Evolutionary conservation across 2,797 vertebrate genomes (phyloP).

Genomic region (Peromyscus melanophrys): DNA sequence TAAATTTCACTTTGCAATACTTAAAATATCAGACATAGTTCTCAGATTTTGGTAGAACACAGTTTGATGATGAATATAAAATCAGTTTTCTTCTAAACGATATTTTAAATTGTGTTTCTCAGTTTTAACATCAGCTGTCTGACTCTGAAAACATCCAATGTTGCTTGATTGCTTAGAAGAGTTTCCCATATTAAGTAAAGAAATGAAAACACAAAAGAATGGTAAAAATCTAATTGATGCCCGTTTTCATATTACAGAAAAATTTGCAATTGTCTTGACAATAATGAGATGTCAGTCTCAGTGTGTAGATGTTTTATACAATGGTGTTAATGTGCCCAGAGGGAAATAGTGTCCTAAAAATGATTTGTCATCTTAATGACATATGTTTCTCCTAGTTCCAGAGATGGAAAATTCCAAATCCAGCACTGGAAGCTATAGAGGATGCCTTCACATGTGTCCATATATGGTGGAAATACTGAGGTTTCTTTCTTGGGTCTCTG

Average conservation of each 20-base stretch:
- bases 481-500: background rate
- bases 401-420: background rate
- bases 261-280: slow-evolving; percentile 64
- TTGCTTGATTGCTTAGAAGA: slow-evolving; percentile 38
- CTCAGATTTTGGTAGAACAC: slow-evolving; percentile 20
- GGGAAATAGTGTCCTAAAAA: slow-evolving; percentile 33
- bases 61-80: slow-evolving; percentile 61
- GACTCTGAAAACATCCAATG: background rate
- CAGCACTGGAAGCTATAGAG: background rate
- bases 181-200: slow-evolving; percentile 48
- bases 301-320: background rate
- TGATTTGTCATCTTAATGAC: slow-evolving; percentile 48
- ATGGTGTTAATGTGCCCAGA: background rate
- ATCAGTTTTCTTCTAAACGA: slow-evolving; percentile 27
- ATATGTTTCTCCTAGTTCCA: background rate
- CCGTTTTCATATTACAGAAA: slow-evolving; percentile 62
- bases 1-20: slow-evolving; percentile 57
- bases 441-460: background rate
- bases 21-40: slow-evolving; percentile 58
- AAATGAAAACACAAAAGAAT: slow-evolving; percentile 28
- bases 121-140: slow-evolving; percentile 29
- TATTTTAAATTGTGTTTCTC: slow-evolving; percentile 60
- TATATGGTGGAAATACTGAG: background rate
- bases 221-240: slow-evolving; percentile 51
- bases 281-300: slow-evolving; percentile 65